Conservation (phyloP, 92 coral and sea anemone genomes). For the Phymanthus crucifer region DNA sequence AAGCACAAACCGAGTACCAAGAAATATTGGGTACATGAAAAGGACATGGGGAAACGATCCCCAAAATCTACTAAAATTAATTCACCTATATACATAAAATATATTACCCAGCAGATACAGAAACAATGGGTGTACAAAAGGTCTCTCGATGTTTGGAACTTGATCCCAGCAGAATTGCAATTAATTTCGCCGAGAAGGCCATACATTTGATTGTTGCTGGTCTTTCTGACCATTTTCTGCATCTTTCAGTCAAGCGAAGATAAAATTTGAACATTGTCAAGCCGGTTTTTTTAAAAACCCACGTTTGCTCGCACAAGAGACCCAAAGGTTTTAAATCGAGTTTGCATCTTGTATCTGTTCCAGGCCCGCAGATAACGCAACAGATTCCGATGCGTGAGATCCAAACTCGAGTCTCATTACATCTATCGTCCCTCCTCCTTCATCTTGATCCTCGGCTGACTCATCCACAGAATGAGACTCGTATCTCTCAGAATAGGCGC, state of each 20-base stretch:
- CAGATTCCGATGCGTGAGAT: conserved; percentile 54
- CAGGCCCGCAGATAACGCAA: conserved; percentile 33
- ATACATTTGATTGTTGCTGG: no score
- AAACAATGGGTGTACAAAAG: background rate
- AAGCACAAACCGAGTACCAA: no score
- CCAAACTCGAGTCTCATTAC: conserved; percentile 45
- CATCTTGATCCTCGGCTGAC: conserved; percentile 61
- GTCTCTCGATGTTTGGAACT: no score
- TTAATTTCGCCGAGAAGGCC: no score
- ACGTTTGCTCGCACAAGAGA: background rate
- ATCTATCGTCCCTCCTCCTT: conserved; percentile 37
- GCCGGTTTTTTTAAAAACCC: background rate
- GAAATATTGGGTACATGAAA: no score
- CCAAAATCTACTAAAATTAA: no score
- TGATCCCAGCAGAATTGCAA: no score
- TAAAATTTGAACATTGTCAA: background rate
- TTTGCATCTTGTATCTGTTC: conserved; percentile 40
- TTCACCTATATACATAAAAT: no score
- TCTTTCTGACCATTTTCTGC: no score
- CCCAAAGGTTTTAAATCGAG: conserved; percentile 18
- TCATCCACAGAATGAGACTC: conserved; percentile 33
- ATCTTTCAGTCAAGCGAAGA: no score
- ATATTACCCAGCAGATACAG: no score
- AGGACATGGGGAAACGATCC: no score
- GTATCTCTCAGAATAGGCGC: conserved; percentile 73